A percentile compares a stretch with the other conserved stretches of the same genome.
Conservation (phyloP, 2,797 vertebrate genomes). For the Sebastes taczanowskii region DNA sequence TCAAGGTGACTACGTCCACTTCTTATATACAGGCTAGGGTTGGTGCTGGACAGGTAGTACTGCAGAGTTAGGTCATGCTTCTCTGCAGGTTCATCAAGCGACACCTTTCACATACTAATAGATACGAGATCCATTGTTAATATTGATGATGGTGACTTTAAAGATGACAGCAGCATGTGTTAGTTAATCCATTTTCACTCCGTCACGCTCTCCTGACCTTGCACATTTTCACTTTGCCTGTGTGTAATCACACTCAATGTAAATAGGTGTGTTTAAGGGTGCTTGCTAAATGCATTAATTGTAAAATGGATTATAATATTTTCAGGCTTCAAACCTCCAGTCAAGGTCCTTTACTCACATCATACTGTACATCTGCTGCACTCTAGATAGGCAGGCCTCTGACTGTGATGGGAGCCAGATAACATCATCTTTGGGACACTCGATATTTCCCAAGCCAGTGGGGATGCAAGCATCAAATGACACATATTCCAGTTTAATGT, state of each 20-base stretch:
- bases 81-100: neutral
- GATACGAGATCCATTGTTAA: neutral
- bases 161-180: neutral
- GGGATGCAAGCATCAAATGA: conserved; percentile 46
- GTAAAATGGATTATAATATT: neutral
- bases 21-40: neutral
- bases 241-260: neutral
- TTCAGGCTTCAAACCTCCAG: conserved; percentile 2
- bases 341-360: neutral
- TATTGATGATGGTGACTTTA: neutral
- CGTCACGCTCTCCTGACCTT: neutral
- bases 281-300: neutral
- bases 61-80: neutral
- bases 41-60: neutral
- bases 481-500: conserved; percentile 49
- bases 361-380: conserved; percentile 26
- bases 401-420: conserved; percentile 44
- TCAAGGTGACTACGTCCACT: neutral
- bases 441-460: conserved; percentile 47
- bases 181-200: neutral
- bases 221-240: neutral
- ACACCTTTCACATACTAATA: neutral
- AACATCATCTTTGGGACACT: conserved; percentile 40
- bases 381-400: conserved; percentile 38
- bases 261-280: neutral